A percentile compares a stretch with the other conserved stretches of the same genome.
Evolutionary conservation across 2,888 invertebrate species (phyloP).

Genomic region (Noctua janthe): DNA sequence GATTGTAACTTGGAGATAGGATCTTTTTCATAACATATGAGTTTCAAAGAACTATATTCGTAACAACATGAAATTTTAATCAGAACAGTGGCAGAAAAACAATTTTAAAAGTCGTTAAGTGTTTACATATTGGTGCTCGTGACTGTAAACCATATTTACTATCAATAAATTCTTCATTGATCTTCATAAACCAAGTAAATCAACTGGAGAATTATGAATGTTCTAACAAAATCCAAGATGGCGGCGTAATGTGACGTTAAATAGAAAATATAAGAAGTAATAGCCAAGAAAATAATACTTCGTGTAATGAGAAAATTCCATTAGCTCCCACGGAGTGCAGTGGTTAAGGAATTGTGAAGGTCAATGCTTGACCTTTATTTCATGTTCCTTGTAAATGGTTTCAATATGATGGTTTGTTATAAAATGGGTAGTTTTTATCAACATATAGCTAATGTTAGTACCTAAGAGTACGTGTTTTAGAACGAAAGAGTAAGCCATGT

Average conservation of each 20-base stretch:
- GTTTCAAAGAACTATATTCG: too few species aligned
- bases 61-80: too few species aligned
- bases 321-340: conserved; percentile 52
- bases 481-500: neutral
- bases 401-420: conserved; percentile 19
- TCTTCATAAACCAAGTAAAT: conserved; percentile 15
- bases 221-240: conserved; percentile 27
- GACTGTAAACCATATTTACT: conserved; percentile 12
- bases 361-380: conserved; percentile 34
- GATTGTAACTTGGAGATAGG: too few species aligned
- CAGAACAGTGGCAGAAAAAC: too few species aligned
- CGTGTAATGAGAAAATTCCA: conserved; percentile 58
- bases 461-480: neutral
- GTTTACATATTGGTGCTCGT: too few species aligned
- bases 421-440: neutral
- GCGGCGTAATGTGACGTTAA: conserved; percentile 34
- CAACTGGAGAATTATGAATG: neutral
- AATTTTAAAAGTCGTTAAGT: too few species aligned
- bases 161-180: conserved; percentile 23
- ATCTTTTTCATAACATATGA: too few species aligned
- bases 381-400: conserved; percentile 18
- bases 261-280: conserved; percentile 45
- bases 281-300: conserved; percentile 46
- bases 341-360: conserved; percentile 36
- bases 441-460: neutral